These are phyloP conservation scores for Oryzaephilus surinamensis DNA, from an alignment of 1,140 invertebrate species.

Conservation along the genomic window DNA sequence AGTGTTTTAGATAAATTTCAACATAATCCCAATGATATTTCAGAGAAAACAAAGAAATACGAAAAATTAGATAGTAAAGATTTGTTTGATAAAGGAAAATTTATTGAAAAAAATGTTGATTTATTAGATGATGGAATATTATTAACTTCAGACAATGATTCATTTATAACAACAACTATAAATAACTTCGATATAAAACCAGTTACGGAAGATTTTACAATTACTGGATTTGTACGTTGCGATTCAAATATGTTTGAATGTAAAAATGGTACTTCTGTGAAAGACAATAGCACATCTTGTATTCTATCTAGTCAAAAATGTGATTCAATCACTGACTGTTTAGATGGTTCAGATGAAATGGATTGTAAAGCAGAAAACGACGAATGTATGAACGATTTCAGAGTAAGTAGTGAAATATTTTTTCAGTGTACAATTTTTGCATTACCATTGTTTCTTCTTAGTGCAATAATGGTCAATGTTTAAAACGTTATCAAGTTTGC, in stretches of 20 bases:
- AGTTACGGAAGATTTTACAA: slow-evolving; percentile 26
- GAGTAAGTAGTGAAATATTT: slow-evolving; percentile 20
- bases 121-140: slow-evolving; percentile 3
- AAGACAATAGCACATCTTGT: too few species aligned
- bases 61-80: slow-evolving; percentile 5
- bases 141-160: not conserved
- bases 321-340: slow-evolving; percentile 52
- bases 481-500: slow-evolving; percentile 59
- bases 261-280: slow-evolving; percentile 44
- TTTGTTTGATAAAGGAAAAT: slow-evolving; percentile 10
- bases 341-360: slow-evolving; percentile 51
- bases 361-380: slow-evolving; percentile 41
- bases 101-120: slow-evolving; percentile 5
- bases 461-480: slow-evolving; percentile 60
- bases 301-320: too few species aligned
- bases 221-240: slow-evolving; percentile 42
- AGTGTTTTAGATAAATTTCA: slow-evolving; percentile 20
- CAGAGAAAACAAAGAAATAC: slow-evolving; percentile 3
- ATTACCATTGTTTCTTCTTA: slow-evolving; percentile 25
- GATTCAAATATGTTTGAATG: slow-evolving; percentile 50
- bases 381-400: slow-evolving; percentile 49
- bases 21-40: not conserved
- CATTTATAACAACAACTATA: not conserved
- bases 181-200: slow-evolving; percentile 27
- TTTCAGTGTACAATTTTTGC: slow-evolving; percentile 6